Conservation (phyloP, 2,797 vertebrate genomes). For the Silurus lanzhouensis region DNA sequence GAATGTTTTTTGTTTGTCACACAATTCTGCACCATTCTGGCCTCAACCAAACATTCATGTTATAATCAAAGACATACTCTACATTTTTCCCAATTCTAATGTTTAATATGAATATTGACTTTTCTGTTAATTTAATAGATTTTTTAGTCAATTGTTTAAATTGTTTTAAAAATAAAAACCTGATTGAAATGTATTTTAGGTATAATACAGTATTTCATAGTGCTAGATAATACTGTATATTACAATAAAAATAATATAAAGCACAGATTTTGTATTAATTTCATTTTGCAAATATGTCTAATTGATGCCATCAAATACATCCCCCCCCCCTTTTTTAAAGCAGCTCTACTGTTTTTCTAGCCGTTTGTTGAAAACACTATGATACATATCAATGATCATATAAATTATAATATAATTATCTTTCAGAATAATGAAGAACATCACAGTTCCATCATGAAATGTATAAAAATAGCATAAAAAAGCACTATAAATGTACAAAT, state of each 20-base stretch:
- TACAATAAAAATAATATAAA: not conserved
- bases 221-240: not conserved
- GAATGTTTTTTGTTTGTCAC: not conserved
- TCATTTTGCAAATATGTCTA: not conserved
- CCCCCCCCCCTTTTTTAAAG: not conserved
- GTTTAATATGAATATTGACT: too few relatives aligned
- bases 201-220: not conserved
- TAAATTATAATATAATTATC: not conserved
- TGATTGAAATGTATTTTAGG: not conserved
- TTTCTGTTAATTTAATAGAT: too few relatives aligned
- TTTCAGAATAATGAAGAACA: not conserved
- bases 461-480: not conserved
- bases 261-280: not conserved
- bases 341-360: not conserved
- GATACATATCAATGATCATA: not conserved
- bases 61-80: too few relatives aligned
- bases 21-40: too few relatives aligned
- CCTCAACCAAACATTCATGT: too few relatives aligned
- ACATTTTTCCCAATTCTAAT: not conserved
- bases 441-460: not conserved
- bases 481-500: not conserved
- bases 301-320: not conserved
- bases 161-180: too few relatives aligned
- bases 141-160: too few relatives aligned
- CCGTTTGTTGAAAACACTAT: not conserved